phyloP scores from a whole-genome alignment of 2,888 invertebrate genomes.

The Lochmaea crataegi region DNA sequence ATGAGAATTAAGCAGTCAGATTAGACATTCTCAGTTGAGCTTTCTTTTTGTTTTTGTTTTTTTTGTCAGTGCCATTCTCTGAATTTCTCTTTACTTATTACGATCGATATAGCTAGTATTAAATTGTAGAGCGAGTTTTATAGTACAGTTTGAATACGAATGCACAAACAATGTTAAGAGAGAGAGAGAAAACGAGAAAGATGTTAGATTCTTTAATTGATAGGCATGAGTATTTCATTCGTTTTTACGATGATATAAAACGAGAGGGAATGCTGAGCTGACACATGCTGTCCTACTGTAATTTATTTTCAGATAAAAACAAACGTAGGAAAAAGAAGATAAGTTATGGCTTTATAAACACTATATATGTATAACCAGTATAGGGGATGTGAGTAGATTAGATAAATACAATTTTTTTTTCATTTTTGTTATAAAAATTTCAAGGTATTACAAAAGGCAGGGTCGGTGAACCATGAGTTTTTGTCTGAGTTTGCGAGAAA shows the following conservation, averaged over 20 bases:
- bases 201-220: slow-evolving; percentile 15
- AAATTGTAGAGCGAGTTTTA: background rate
- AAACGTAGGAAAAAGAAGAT: slow-evolving; percentile 11
- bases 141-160: background rate
- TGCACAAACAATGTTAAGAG: background rate
- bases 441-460: background rate
- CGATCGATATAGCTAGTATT: background rate
- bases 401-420: background rate
- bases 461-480: background rate
- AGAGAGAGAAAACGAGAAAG: background rate
- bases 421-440: background rate
- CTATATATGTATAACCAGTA: slow-evolving; percentile 7
- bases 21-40: background rate
- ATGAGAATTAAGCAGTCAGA: background rate
- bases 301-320: slow-evolving; percentile 31
- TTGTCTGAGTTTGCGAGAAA: too few relatives aligned
- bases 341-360: slow-evolving; percentile 22
- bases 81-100: background rate
- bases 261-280: slow-evolving; percentile 2
- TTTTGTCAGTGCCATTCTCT: background rate
- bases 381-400: slow-evolving; percentile 11
- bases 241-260: slow-evolving; percentile 18
- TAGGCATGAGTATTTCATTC: slow-evolving; percentile 27
- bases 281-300: slow-evolving; percentile 14
- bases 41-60: background rate